A percentile compares a stretch with the other conserved stretches of the same genome.
Evolutionary conservation across 2,797 vertebrate genomes (phyloP).

Genomic region (Gadopsis bispinosus): DNA sequence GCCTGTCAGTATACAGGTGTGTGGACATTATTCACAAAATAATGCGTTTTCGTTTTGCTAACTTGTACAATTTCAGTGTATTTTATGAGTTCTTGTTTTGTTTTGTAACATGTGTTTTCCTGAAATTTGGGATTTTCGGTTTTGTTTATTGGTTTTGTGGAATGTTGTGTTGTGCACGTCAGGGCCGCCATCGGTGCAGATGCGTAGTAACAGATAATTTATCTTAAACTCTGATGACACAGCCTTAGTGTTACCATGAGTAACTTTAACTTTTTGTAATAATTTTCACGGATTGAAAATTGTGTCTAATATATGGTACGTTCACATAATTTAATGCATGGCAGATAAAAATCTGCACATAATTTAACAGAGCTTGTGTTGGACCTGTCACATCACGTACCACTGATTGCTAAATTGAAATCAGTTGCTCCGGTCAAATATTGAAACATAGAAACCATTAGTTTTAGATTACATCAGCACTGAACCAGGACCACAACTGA

Average conservation of each 20-base stretch:
- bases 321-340: background rate
- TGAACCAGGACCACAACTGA: background rate
- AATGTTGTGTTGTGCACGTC: background rate
- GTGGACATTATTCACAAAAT: background rate
- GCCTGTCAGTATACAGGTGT: background rate
- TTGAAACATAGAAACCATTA: background rate
- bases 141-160: background rate
- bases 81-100: background rate
- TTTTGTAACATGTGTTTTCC: background rate
- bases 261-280: too few species aligned
- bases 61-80: background rate
- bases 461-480: background rate
- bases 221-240: background rate
- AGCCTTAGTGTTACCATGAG: too few species aligned
- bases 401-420: background rate
- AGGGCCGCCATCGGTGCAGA: background rate
- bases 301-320: background rate
- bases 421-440: background rate
- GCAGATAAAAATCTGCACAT: background rate
- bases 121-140: background rate
- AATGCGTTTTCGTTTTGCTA: background rate
- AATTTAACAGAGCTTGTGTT: background rate
- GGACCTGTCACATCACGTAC: background rate
- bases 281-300: background rate
- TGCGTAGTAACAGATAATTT: background rate